A percentile compares a stretch with the other conserved stretches of the same genome.
Evolutionary conservation across 2,113 vertebrate species (phyloP).

Genomic region (Diphyllodes magnificus): DNA sequence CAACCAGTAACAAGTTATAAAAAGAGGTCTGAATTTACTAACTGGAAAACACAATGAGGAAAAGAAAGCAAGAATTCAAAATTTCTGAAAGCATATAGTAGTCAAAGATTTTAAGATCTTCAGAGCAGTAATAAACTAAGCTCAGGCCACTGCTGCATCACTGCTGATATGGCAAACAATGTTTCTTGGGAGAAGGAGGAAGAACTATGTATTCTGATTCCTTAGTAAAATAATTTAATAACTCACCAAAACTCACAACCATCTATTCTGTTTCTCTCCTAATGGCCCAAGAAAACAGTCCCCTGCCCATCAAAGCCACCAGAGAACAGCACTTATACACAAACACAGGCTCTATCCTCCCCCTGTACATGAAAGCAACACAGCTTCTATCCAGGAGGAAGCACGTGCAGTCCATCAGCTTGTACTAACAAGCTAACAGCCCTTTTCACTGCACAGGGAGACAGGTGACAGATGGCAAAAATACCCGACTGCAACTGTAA

Average conservation of each 20-base stretch:
- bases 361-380: rapidly evolving
- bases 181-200: not conserved
- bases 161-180: not conserved
- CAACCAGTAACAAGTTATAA: not conserved
- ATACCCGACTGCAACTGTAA: not conserved
- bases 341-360: not conserved
- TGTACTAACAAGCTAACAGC: not conserved
- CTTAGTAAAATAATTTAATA: not conserved
- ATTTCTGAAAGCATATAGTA: not conserved
- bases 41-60: not conserved
- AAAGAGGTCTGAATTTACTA: not conserved
- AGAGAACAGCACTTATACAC: not conserved
- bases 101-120: not conserved
- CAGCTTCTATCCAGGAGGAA: not conserved
- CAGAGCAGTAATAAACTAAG: not conserved
- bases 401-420: not conserved
- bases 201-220: not conserved
- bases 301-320: not conserved
- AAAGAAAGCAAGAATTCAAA: not conserved
- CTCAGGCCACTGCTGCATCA: not conserved
- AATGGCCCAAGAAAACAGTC: not conserved
- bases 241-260: not conserved
- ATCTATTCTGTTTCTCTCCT: not conserved
- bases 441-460: not conserved
- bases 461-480: not conserved